Evolutionary conservation across 2,113 vertebrate genomes (phyloP).

Genomic region (Pedionomus torquatus): DNA sequence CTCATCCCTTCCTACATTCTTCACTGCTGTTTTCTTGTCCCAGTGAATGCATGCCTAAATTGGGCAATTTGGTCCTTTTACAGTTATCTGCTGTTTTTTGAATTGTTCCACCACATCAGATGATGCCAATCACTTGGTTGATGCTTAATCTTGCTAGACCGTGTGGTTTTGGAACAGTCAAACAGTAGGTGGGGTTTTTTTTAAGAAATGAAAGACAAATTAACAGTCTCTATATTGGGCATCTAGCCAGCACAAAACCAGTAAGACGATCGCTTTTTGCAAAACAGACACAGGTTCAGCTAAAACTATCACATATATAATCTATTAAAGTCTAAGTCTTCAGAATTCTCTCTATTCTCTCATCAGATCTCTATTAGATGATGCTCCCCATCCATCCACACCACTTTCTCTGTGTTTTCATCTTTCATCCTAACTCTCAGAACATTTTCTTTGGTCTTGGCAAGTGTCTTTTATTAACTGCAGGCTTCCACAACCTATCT

Average conservation of each 20-base stretch:
- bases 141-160: not conserved
- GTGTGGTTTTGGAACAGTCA: not conserved
- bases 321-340: not conserved
- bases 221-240: not conserved
- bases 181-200: not conserved
- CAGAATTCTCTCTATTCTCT: not conserved
- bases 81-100: not conserved
- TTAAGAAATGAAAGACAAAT: not conserved
- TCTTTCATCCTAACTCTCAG: not conserved
- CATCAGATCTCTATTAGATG: not conserved
- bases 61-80: not conserved
- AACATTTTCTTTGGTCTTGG: constrained; percentile 6
- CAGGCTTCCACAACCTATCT: not conserved
- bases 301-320: not conserved
- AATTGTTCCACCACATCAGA: not conserved
- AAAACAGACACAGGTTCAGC: not conserved
- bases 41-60: not conserved
- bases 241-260: not conserved
- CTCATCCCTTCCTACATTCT: not conserved
- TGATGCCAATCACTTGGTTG: not conserved
- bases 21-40: not conserved
- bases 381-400: not conserved
- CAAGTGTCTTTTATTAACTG: not conserved
- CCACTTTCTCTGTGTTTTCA: not conserved
- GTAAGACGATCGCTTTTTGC: not conserved